A percentile compares a stretch with the other conserved stretches of the same genome.
phyloP scores from a whole-genome alignment of 2,113 vertebrate species.

The Recurvirostra avosetta region DNA sequence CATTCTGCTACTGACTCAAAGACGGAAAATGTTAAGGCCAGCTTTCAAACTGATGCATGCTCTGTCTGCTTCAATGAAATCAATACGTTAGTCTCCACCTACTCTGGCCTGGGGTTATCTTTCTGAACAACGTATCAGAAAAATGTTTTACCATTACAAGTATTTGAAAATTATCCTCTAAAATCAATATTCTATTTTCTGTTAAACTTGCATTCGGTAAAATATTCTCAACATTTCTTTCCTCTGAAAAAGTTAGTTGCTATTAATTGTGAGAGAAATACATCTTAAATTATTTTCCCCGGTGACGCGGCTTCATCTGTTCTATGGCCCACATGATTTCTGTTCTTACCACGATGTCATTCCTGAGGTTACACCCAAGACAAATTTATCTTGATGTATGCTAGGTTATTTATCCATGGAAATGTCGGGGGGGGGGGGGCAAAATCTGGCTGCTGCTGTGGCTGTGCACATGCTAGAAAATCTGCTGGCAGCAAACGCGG shows the following conservation, averaged over 20 bases:
- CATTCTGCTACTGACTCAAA: background rate
- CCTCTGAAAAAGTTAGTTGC: background rate
- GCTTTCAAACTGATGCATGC: background rate
- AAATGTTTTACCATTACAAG: background rate
- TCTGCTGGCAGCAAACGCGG: background rate
- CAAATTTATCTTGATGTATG: background rate
- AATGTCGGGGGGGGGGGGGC: background rate
- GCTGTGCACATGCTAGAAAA: slow-evolving; percentile 12
- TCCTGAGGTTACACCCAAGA: background rate
- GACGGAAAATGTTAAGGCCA: background rate
- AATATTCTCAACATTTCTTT: background rate
- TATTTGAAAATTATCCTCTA: slow-evolving; percentile 18
- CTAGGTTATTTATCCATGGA: background rate
- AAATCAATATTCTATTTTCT: background rate
- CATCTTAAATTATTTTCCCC: background rate
- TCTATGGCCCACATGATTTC: background rate
- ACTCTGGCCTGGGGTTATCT: slow-evolving; percentile 7
- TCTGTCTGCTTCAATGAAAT: slow-evolving; percentile 30
- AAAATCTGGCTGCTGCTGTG: background rate
- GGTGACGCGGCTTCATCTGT: background rate
- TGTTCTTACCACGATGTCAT: background rate
- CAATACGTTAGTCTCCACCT: background rate
- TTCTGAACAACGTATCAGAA: background rate
- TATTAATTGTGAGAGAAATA: background rate
- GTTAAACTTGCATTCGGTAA: background rate